phyloP scores from a whole-genome alignment of 2,888 invertebrate species.

The Morpho deidamia region DNA sequence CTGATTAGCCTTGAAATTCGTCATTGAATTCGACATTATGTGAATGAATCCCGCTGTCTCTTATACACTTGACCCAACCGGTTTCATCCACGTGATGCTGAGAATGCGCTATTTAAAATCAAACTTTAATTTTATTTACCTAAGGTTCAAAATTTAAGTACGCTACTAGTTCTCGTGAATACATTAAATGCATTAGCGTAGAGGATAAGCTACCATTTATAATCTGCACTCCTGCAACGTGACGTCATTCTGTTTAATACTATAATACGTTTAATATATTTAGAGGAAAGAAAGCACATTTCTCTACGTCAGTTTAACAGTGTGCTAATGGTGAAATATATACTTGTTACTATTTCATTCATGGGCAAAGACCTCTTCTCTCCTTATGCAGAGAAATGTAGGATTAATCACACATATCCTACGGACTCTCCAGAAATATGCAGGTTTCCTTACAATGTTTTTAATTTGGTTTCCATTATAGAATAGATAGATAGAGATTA shows the following conservation, averaged over 20 bases:
- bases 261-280: not conserved
- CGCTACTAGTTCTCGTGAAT: slow-evolving; percentile 32
- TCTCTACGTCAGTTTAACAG: not conserved
- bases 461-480: too few species aligned
- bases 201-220: slow-evolving; percentile 18
- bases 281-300: slow-evolving; percentile 4
- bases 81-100: slow-evolving; percentile 3
- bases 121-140: not conserved
- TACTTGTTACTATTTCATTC: too few species aligned
- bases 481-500: too few species aligned
- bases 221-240: slow-evolving; percentile 18
- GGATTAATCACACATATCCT: too few species aligned
- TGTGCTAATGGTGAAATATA: too few species aligned
- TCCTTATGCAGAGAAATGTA: too few species aligned
- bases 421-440: too few species aligned
- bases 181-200: slow-evolving; percentile 44
- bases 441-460: too few species aligned
- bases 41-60: slow-evolving; percentile 7
- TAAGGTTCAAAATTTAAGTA: too few species aligned
- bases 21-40: too few species aligned
- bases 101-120: not conserved
- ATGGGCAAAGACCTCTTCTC: too few species aligned
- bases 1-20: too few species aligned
- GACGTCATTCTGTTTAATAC: slow-evolving; percentile 6
- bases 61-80: slow-evolving; percentile 13